phyloP scores from a whole-genome alignment of 2,888 invertebrate species.

The Quadroppia sp. region DNA sequence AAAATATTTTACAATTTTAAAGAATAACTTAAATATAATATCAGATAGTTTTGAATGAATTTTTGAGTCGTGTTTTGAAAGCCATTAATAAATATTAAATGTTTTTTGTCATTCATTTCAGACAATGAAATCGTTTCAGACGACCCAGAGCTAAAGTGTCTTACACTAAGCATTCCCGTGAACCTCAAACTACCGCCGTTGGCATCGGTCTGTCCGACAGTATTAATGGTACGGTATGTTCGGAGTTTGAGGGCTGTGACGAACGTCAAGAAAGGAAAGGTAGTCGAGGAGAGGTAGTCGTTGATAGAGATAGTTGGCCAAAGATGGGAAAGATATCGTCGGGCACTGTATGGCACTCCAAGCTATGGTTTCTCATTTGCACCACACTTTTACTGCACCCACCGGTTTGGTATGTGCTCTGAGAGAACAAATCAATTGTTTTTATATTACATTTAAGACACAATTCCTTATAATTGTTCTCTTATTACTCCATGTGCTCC shows the following conservation, averaged over 20 bases:
- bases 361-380: neutral
- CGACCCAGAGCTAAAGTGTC: no score
- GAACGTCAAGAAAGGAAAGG: neutral
- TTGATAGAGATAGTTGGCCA: neutral
- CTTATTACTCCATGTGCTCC: no score
- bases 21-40: no score
- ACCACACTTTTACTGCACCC: neutral
- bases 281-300: neutral
- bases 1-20: no score
- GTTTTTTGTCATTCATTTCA: neutral
- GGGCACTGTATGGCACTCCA: neutral
- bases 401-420: neutral
- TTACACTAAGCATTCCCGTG: no score
- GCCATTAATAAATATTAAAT: no score
- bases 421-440: no score
- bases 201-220: neutral
- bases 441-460: no score
- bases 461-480: no score
- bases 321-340: neutral
- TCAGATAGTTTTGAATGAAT: no score
- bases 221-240: slow-evolving; percentile 9
- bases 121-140: slow-evolving; percentile 15
- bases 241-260: neutral
- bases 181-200: neutral
- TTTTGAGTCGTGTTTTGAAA: no score